These are phyloP conservation scores for Conomelus anceps DNA, from an alignment of 2,888 invertebrate genomes.

Conservation along the genomic window DNA sequence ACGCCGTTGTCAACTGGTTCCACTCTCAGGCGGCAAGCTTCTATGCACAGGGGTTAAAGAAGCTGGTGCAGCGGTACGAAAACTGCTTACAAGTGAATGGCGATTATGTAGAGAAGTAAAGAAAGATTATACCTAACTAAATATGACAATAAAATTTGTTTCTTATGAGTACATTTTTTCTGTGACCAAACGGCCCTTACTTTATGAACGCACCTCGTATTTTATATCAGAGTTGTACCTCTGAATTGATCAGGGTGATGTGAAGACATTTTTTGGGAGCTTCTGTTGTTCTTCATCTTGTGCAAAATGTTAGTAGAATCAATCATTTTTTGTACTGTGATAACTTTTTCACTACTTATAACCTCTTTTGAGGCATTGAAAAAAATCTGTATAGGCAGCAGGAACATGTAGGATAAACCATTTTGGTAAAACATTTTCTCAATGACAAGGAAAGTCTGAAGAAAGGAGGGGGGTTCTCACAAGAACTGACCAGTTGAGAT, in stretches of 20 bases:
- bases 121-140: too few species aligned
- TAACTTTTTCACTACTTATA: slow-evolving; percentile 27
- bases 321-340: slow-evolving; percentile 24
- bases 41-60: too few species aligned
- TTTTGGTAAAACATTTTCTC: slow-evolving; percentile 16
- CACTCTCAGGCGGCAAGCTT: too few species aligned
- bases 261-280: slow-evolving; percentile 17
- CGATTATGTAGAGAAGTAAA: too few species aligned
- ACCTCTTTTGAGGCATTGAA: slow-evolving; percentile 27
- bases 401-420: slow-evolving; percentile 28
- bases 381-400: slow-evolving; percentile 23
- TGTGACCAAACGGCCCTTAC: too few species aligned
- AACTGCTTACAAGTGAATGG: too few species aligned
- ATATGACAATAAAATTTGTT: too few species aligned
- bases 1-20: too few species aligned
- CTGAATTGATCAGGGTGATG: neutral
- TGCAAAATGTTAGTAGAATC: slow-evolving; percentile 12
- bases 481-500: too few species aligned
- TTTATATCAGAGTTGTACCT: neutral
- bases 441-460: neutral
- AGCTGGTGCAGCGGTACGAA: too few species aligned
- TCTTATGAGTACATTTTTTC: too few species aligned
- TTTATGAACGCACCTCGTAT: too few species aligned
- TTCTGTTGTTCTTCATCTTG: slow-evolving; percentile 26
- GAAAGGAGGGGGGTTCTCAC: neutral